Evolutionary conservation across 2,113 vertebrate genomes (phyloP).

Genomic region (Alces alces): DNA sequence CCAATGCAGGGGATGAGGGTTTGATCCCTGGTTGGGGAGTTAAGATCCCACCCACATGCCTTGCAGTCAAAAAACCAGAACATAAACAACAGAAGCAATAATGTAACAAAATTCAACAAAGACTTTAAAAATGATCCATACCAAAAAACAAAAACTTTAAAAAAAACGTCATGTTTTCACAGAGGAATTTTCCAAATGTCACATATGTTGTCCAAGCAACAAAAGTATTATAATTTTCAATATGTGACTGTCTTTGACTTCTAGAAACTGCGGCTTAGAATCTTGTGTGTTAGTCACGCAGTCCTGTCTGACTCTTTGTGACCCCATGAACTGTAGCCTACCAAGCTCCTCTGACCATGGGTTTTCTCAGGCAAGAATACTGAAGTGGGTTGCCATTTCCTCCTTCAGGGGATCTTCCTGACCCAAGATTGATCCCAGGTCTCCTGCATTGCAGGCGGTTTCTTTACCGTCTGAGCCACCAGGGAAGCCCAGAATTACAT

Average conservation of each 20-base stretch:
- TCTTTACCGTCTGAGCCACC: not conserved
- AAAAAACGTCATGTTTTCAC: not conserved
- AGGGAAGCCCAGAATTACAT: not conserved
- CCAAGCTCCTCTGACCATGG: not conserved
- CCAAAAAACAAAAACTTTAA: not conserved
- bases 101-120: not conserved
- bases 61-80: not conserved
- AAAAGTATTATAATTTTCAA: not conserved
- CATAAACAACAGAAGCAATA: not conserved
- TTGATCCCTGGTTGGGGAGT: not conserved
- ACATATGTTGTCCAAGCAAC: conserved; percentile 5
- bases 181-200: conserved; percentile 35
- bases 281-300: not conserved
- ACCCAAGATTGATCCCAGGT: not conserved
- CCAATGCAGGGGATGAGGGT: not conserved
- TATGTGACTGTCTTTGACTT: conserved; percentile 29
- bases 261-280: conserved; percentile 11
- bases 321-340: not conserved
- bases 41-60: not conserved
- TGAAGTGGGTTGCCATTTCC: not conserved
- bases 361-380: not conserved
- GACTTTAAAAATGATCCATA: not conserved
- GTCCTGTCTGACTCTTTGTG: not conserved
- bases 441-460: not conserved
- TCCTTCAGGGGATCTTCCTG: not conserved